Evolutionary conservation across 2,113 vertebrate genomes (phyloP).

Genomic region (Leucopternis melanops): DNA sequence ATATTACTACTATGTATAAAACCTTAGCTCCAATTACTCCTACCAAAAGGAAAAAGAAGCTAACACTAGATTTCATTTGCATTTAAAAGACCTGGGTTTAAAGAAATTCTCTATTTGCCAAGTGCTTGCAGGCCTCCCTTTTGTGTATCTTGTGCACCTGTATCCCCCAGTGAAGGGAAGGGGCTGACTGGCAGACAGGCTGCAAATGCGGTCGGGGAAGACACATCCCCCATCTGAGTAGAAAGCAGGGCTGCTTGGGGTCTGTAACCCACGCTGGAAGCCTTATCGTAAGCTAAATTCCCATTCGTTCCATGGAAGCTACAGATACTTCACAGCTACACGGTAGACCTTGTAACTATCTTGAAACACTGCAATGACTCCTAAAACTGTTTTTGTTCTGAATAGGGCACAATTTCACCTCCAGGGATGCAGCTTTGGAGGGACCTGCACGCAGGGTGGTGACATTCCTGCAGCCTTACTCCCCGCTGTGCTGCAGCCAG

Average conservation of each 20-base stretch:
- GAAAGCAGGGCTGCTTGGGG: background rate
- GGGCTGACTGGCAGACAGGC: background rate
- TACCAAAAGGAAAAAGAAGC: background rate
- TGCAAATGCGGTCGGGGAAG: background rate
- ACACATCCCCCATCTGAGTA: background rate
- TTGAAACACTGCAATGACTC: background rate
- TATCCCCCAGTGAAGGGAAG: background rate
- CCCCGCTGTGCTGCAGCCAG: background rate
- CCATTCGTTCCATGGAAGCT: background rate
- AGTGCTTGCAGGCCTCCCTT: background rate
- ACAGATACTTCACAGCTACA: background rate
- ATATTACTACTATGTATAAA: background rate
- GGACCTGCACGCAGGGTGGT: background rate
- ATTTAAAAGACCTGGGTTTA: constrained; percentile 8
- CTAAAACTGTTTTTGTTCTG: background rate
- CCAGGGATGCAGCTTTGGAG: background rate
- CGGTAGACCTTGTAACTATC: fast-evolving
- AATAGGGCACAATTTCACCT: background rate
- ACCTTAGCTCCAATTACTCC: constrained; percentile 16
- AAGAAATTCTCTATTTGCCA: background rate
- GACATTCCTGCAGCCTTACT: background rate
- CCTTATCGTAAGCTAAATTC: background rate
- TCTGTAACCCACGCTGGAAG: background rate
- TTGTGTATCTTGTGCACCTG: background rate
- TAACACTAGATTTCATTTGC: constrained; percentile 7